Evolutionary conservation across 2,888 invertebrate genomes (phyloP), one percentile per base, ranked within the genome.

Genomic region (Nephrocerus scutellatus): DNA sequence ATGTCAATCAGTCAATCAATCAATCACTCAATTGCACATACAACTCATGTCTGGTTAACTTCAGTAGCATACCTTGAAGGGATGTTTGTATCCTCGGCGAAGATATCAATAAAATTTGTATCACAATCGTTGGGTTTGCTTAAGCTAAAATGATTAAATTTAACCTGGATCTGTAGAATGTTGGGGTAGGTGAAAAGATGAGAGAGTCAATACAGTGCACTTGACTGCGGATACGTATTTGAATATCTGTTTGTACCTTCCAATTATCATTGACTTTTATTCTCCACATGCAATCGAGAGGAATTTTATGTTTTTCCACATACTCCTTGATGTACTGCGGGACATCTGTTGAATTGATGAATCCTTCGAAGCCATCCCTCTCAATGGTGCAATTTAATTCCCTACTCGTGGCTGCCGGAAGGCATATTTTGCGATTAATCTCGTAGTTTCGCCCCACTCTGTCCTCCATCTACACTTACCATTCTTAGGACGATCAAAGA

Each of bases 81-180:
- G 54, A 81, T 71, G 52, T 81, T 79, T 14, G 80, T 79, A 44
- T 71, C 68, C 44, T 76, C 74, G 5, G 73, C 74, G 62, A 84
- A 84, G 44, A 86, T 74, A 60, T 84, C 81, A 47, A 86, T 73
- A 60, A 81, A 84, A 68, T 86, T 86, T 41, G 73, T 74, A 35
- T 80, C 79, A 62, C 85, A 86, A 59, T 86, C 84, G 66, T 86
- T 85, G 16, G 84, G 84, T 53, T 75, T 78, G 32, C 74, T 74
- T 54, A 86, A 70, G 39, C 72, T 67, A 63, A 84, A 85, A 29
- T 68, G 66, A 46, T 73, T 65, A 65, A 85, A 84, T 49, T 75
- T 73, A 43, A 84, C 66, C 58, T 79, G 80, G 54, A 84, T 79
- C 84, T 84, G 67, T 12, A 55, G 54, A 28, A 36, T 28, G 41